Percentiles rank a stretch among this genome's conserved stretches.
These are phyloP conservation scores for Malurus alboscapulatus DNA, from an alignment of 2,113 vertebrate species.

Conservation along the genomic window DNA sequence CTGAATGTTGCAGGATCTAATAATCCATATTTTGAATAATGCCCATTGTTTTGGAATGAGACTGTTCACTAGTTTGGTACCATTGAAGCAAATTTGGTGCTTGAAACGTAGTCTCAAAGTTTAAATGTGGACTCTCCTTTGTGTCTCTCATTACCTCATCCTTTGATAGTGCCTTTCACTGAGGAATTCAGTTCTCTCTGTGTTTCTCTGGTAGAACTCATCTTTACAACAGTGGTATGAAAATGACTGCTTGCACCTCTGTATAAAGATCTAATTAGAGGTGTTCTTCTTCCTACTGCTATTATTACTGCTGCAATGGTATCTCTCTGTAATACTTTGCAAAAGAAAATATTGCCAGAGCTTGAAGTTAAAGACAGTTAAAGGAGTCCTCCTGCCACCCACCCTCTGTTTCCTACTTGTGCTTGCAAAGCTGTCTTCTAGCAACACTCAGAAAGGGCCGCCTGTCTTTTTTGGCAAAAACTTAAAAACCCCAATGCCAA, in stretches of 20 bases:
- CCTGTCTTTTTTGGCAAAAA: neutral
- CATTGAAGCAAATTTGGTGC: neutral
- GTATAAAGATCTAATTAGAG: neutral
- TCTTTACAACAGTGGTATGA: neutral
- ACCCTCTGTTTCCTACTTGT: neutral
- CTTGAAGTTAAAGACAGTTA: neutral
- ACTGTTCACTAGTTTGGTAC: fast-evolving
- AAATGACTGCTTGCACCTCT: neutral
- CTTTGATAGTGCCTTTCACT: neutral
- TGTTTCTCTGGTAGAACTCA: neutral
- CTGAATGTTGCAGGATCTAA: neutral
- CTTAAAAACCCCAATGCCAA: neutral
- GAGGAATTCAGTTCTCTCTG: neutral
- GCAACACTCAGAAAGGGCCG: neutral
- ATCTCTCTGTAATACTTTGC: neutral
- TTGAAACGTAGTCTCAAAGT: neutral
- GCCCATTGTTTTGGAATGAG: neutral
- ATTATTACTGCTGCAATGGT: neutral
- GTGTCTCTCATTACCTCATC: neutral
- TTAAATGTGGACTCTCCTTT: neutral
- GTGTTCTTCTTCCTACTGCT: neutral
- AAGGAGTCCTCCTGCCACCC: neutral
- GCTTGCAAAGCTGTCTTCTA: neutral
- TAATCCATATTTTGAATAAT: neutral
- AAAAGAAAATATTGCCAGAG: neutral